Base-by-base conservation (phyloP, 2,113 vertebrate species). In the Aphyosemion australe region DNA sequence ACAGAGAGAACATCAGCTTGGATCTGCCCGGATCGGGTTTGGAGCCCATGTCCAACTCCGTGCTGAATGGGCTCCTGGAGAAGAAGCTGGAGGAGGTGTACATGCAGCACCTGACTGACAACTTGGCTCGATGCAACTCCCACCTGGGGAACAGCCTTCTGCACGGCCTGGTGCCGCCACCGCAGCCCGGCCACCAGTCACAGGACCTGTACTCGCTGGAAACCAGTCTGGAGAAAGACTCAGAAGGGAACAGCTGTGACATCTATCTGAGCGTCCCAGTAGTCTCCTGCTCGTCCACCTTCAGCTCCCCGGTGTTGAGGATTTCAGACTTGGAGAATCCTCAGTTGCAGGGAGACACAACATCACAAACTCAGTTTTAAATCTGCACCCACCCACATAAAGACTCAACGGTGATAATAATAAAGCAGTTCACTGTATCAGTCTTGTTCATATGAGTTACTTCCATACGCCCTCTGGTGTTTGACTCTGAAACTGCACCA, bases 51-150 rank as follows among this genome's bases (percentile, higher is more conserved):
- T 95, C 95, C 9, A 95, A 93, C 89, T 97, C 95, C 0, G 3
- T 87, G 31, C 92, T 98, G 72, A 97, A 96, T 34, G 93, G 85
- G 8, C 93, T 96, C 45, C 84, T 97, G 88, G 95, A 96, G 47
- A 91, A 88, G 21, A 94, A 97, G 76, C 85, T 97, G 45, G 87
- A 91, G 8, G 94, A 97, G 85, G 88, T 97, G n/a, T 96, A 97
- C 54, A 93, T 96, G 63, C 90, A 95, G 69, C 90, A 96, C 72
- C 90, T 96, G 78, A 94, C 95, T 34, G 96, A 97, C 61, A 94
- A 90, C 72, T 72, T 96, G 76, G 91, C 92, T 54, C 90, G 90
- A 2, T 94, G 91, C 53, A 78, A 81, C 46, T 96, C 94, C 2
- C 92, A 94, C 9, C 76, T 94, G 56, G 94, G 82, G 16, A 91